Conservation (phyloP, 2,888 invertebrate genomes). For the Labia minor region DNA sequence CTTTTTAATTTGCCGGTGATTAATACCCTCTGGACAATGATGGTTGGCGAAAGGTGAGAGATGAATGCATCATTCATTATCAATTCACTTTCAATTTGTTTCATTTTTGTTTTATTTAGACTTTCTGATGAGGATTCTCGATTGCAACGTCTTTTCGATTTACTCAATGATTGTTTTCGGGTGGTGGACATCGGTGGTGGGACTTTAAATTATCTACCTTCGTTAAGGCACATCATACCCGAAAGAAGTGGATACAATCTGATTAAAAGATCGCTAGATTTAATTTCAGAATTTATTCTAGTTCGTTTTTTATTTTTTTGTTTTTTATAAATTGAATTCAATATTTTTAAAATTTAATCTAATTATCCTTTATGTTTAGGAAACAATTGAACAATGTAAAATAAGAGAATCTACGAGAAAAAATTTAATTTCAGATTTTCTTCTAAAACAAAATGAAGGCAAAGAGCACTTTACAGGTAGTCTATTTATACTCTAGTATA, state of each 20-base stretch:
- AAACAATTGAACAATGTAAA: too few species aligned
- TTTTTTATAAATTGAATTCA: background rate
- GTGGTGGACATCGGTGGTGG: slow-evolving; percentile 56
- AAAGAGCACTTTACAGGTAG: background rate
- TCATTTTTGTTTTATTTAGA: slow-evolving; percentile 16
- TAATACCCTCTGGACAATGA: slow-evolving; percentile 58
- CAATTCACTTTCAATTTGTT: slow-evolving; percentile 18
- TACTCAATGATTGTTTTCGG: slow-evolving; percentile 52
- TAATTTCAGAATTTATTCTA: slow-evolving; percentile 46
- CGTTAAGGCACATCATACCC: slow-evolving; percentile 53
- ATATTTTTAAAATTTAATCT: background rate
- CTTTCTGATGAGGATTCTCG: slow-evolving; percentile 49
- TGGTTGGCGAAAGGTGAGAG: slow-evolving; percentile 49
- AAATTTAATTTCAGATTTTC: background rate
- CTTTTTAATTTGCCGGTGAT: slow-evolving; percentile 51
- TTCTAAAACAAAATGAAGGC: background rate
- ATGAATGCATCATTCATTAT: slow-evolving; percentile 14
- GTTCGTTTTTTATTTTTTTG: slow-evolving; percentile 29
- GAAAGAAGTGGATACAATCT: slow-evolving; percentile 49
- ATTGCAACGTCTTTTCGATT: slow-evolving; percentile 43
- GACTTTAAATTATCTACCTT: slow-evolving; percentile 55
- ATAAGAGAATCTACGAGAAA: background rate
- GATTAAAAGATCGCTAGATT: slow-evolving; percentile 41
- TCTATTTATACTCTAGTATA: background rate
- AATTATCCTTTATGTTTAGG: too few species aligned